phyloP scores from a whole-genome alignment of 2,888 invertebrate genomes.

The Oscheius sp. region DNA sequence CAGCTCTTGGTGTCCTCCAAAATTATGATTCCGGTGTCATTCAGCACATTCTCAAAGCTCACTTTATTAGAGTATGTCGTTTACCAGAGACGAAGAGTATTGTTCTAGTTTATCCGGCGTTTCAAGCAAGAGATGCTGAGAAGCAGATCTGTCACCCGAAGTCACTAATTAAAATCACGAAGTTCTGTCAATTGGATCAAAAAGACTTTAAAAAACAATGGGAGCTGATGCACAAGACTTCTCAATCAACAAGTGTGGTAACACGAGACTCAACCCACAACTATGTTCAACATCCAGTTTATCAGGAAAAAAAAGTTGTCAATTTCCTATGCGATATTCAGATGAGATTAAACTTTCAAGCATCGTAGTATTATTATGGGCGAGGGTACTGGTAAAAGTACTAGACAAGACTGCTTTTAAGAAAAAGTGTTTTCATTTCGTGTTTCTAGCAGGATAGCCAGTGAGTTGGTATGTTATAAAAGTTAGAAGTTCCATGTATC shows the following conservation, averaged over 20 bases:
- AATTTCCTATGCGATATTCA: no score
- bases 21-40: constrained; percentile 61
- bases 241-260: constrained; percentile 41
- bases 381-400: no score
- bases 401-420: no score
- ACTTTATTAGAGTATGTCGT: constrained; percentile 77
- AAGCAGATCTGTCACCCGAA: constrained; percentile 39
- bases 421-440: no score
- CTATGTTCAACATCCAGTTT: constrained; percentile 73
- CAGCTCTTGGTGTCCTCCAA: constrained; percentile 79
- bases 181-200: constrained; percentile 76
- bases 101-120: constrained; percentile 46
- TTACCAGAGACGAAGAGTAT: constrained; percentile 38
- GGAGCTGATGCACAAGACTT: background rate
- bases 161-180: constrained; percentile 60
- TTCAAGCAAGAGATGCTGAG: constrained; percentile 39
- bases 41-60: constrained; percentile 74
- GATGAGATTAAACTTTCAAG: no score
- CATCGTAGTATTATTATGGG: no score
- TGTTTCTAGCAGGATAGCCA: no score
- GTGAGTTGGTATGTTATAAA: no score
- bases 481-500: no score
- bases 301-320: no score
- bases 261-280: constrained; percentile 36
- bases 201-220: constrained; percentile 70